Conservation (phyloP, 2,113 vertebrate genomes). For the Tauraco erythrolophus region DNA sequence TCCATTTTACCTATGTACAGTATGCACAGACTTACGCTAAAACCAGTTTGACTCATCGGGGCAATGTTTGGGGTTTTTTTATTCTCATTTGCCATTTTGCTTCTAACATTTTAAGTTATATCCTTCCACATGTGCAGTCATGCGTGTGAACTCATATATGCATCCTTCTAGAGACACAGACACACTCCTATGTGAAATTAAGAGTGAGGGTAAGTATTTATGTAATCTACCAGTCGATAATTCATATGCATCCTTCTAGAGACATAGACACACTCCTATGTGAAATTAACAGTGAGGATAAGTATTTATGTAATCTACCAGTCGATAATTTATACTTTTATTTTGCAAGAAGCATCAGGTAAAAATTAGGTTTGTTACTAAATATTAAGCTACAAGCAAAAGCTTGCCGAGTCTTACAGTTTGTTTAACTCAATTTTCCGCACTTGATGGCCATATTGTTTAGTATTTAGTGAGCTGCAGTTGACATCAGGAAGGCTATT, state of each 20-base stretch:
- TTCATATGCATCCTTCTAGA: not conserved
- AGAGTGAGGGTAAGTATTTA: not conserved
- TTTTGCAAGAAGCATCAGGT: not conserved
- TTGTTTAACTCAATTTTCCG: constrained; percentile 51
- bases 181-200: not conserved
- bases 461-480: constrained; percentile 8
- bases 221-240: not conserved
- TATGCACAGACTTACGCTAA: not conserved
- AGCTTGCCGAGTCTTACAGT: not conserved
- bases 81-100: not conserved
- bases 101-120: not conserved
- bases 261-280: not conserved
- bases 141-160: not conserved
- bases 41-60: not conserved
- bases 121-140: not conserved
- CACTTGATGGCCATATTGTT: constrained; percentile 46
- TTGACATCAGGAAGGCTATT: constrained; percentile 46
- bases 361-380: constrained; percentile 30
- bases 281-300: not conserved
- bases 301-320: not conserved
- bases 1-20: not conserved
- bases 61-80: not conserved
- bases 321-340: not conserved
- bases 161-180: not conserved
- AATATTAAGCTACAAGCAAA: constrained; percentile 48